A percentile compares a stretch with the other conserved stretches of the same genome.
Conservation (phyloP, 2,888 invertebrate genomes). For the Zootermopsis nevadensis region DNA sequence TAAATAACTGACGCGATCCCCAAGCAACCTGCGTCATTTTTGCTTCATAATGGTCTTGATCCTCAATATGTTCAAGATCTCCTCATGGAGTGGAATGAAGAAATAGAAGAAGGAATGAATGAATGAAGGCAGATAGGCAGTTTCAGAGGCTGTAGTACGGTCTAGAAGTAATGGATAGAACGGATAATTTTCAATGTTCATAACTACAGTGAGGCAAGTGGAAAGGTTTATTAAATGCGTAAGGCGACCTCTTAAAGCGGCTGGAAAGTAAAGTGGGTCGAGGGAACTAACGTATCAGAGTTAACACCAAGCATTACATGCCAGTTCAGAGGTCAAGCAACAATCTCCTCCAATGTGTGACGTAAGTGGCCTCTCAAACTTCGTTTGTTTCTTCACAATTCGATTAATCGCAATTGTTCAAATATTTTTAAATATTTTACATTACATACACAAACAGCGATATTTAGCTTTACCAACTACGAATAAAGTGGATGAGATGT, state of each 20-base stretch:
- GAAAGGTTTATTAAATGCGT: not conserved
- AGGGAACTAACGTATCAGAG: slow-evolving; percentile 8
- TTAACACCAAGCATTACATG: slow-evolving; percentile 15
- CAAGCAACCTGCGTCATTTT: too few species aligned
- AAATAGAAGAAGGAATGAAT: not conserved
- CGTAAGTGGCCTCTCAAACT: not conserved
- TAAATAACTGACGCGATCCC: too few species aligned
- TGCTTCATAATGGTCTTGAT: too few species aligned
- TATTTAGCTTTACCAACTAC: too few species aligned
- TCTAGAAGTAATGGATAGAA: not conserved
- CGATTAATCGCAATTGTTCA: not conserved
- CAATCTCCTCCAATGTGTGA: slow-evolving; percentile 14
- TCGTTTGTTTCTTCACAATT: not conserved
- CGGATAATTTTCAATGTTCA: not conserved
- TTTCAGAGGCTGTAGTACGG: not conserved
- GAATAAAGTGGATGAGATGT: too few species aligned
- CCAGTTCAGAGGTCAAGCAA: slow-evolving; percentile 21
- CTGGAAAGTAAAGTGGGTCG: slow-evolving; percentile 18
- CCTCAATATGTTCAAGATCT: too few species aligned
- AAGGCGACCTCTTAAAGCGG: slow-evolving; percentile 8
- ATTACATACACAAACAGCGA: too few species aligned
- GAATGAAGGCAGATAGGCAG: not conserved
- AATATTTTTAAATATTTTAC: not conserved
- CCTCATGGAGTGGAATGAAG: too few species aligned
- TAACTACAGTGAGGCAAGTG: not conserved